Evolutionary conservation across 1,140 invertebrate species (phyloP), one percentile per base, ranked within the genome.

Genomic region (Apis cerana): DNA sequence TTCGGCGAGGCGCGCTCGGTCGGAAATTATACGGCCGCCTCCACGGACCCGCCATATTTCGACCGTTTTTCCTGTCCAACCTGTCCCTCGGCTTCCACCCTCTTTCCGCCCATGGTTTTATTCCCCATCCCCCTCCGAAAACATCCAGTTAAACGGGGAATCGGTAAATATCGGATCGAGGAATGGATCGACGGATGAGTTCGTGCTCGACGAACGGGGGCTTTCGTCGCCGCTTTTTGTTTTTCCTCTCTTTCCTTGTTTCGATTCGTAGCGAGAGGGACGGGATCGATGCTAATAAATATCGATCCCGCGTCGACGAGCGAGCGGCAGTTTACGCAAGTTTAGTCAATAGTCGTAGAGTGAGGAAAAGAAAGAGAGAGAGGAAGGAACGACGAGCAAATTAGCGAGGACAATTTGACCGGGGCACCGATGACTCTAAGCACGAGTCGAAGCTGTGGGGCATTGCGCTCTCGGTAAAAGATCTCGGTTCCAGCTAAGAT

Each of bases 11-110:
- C 64, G 74, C 78, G 80, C 76, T 72, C 67, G 61, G 65, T 85
- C 83, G 88, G 88, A 89, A 89, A 89, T 89, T 89, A 87, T 88
- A 89, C 88, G 77, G 86, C 80, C 82, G 85, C 78, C 77, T 82
- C 84, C 71, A 33, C 75, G 78, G 75, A 70, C 77, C 62, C 64
- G 77, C 64, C 81, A 82, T 89, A 84, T 89, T 86, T 85, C 87
- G 50, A 84, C 74, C 74, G 64, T 79, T 87, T 82, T 69, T 67
- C 71, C 33, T 33, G 33, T 33, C 79, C 33, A 10, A 75, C 13
- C 77, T 65, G 62, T 75, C 48, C 82, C 54, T 50, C 52, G 33
- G 69, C 17, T 50, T 54, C 9, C 62, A 17, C 61, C 56, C 48
- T 67, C n/a, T 48, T 58, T 65, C 64, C 58, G 50, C 23, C 15